Base-by-base conservation (phyloP, 2,113 vertebrate species). In the Chiloscyllium plagiosum region DNA sequence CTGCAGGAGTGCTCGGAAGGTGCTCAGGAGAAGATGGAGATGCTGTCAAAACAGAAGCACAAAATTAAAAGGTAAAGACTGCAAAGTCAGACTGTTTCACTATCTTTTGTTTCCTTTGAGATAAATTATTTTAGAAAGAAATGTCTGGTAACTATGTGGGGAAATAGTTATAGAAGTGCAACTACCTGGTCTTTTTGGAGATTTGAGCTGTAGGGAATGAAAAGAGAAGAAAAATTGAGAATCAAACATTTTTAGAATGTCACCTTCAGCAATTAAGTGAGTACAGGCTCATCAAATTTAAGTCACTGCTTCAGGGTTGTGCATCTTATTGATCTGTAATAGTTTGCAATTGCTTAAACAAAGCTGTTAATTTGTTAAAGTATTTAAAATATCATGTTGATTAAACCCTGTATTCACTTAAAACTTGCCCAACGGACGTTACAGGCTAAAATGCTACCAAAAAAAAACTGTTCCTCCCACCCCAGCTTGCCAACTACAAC, bases 141-240 rank as follows among this genome's bases (percentile, higher is more conserved):
- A 1, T 50, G 47, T 93, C 61, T 37, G 37, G 4, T n/a, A 93
- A 93, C n/a, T 33, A 66, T 17, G 2, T 20, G 87, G 29, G 42
- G 52, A 72, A 72, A 52, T 33, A 24, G 4, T 52, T 52, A 95
- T 72, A 69, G 66, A 92, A 96, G 20, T 19, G 86, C 96, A 97
- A 98, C 96, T 98, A 99, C 99, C 99, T 98, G 99, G 98, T 96
- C 98, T 98, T 97, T 99, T 99, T 90, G 99, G 99, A 93, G 99
- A 99, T 97, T 99, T 99, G 37, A 99, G 98, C 99, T 99, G 97
- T 90, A 97, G 10, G 61, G 94, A 97, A 96, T 89, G 97, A 98
- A 29, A 97, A 97, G 86, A 97, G 96, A 12, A 97, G 96, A 96
- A 96, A 95, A 72, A 72, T 76, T 52, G 69, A 95, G 13, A 76